Evolutionary conservation across 2,888 invertebrate genomes (phyloP).

Genomic region (Ectemnius lituratus): DNA sequence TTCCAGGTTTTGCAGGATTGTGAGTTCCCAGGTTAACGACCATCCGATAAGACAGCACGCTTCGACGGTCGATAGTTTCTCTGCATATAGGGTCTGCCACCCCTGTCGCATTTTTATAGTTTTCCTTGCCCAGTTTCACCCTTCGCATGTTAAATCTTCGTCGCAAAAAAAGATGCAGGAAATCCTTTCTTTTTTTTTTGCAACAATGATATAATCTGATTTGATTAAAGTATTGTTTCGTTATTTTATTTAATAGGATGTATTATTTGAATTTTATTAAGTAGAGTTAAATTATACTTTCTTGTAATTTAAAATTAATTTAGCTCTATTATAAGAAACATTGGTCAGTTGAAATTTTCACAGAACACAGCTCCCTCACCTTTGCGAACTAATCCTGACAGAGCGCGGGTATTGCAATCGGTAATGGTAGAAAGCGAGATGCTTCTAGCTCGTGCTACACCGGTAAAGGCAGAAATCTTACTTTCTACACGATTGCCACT

Average conservation of each 20-base stretch:
- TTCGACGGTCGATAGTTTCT: conserved; percentile 40
- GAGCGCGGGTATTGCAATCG: background rate
- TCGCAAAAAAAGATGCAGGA: too few relatives aligned
- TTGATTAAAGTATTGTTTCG: too few relatives aligned
- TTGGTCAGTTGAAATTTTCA: background rate
- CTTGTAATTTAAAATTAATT: too few relatives aligned
- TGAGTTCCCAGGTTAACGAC: conserved; percentile 35
- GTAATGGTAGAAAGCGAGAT: conserved; percentile 21
- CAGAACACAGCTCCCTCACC: conserved; percentile 7
- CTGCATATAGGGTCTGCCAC: conserved; percentile 1
- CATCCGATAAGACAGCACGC: conserved; percentile 28
- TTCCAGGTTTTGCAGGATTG: conserved; percentile 9
- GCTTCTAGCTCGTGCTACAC: background rate
- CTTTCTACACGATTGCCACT: background rate
- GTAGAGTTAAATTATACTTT: too few relatives aligned
- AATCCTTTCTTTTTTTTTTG: too few relatives aligned
- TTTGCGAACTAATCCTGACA: conserved; percentile 2
- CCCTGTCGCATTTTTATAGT: background rate
- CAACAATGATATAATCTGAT: too few relatives aligned
- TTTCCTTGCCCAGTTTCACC: background rate
- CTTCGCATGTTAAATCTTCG: too few relatives aligned
- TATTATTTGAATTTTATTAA: too few relatives aligned
- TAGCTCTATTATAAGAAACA: too few relatives aligned
- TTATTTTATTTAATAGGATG: too few relatives aligned
- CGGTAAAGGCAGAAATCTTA: conserved; percentile 1